Evolutionary conservation across 2,888 invertebrate genomes (phyloP), one percentile per base, ranked within the genome.

Genomic region (Drosophila diplacantha): DNA sequence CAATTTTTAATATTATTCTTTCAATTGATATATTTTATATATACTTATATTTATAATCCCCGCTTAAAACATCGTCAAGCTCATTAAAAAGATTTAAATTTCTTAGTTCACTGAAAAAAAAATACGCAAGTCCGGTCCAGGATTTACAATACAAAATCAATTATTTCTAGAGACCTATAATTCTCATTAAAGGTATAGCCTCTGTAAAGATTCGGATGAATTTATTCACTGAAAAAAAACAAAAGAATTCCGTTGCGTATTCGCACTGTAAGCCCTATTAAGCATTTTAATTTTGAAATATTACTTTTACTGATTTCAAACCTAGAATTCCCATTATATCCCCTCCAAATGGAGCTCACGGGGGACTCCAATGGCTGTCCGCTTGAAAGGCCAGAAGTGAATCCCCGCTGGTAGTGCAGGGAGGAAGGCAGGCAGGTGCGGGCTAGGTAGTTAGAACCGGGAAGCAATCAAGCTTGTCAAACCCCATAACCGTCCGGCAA

Each of bases 401-500:
- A 24, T 49, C 39, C 60, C 29, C 38, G 9, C 24, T 46, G 50
- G 34, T 26, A 35, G 32, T 11, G 38, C 44, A 38, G 22, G 37
- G 22, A 20, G 39, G 38, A 5, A 11, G 18, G 16, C 20, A 20
- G 38, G 43, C 22, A 20, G 46, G 37, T 32, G 12, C 16, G 26
- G 44, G 29, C 44, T 29, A 22, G 29, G 44, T 3, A 14, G 29
- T 18, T 24, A 3, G 26, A 38, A 38, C 38, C 38, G 39, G 53
- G 53, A 46, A 68, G 59, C 68, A 52, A 58, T 58, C 68, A 58
- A 50, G 56, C 68, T 58, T 66, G 65, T 66, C 68, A 67, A 66
- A 38, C 56, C 49, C 37, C 55, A 64, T 56, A 66, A 64, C 56
- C 66, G 49, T 65, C 64, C 66, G 56, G 56, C 66, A 64, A 64